Conservation (phyloP, 2,113 vertebrate species). For the Mormyrus iriodes region DNA sequence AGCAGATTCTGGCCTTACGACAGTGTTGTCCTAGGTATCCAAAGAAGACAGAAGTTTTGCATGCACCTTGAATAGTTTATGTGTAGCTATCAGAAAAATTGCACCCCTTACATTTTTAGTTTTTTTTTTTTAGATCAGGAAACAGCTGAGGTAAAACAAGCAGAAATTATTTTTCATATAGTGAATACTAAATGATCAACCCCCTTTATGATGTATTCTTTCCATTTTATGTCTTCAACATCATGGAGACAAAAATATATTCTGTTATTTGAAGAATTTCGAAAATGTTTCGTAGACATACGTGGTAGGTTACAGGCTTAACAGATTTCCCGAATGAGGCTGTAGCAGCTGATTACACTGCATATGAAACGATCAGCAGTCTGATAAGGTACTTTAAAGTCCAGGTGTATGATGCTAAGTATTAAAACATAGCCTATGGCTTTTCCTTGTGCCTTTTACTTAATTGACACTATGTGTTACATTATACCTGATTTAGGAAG, state of each 20-base stretch:
- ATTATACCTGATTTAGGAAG: slow-evolving; percentile 14
- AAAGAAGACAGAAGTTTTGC: neutral
- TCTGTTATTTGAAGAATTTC: neutral
- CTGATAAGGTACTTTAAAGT: neutral
- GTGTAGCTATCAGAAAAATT: neutral
- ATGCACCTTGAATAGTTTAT: neutral
- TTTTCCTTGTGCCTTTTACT: neutral
- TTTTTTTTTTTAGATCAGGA: neutral
- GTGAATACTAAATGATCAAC: neutral
- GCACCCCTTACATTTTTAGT: neutral
- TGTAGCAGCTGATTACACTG: neutral
- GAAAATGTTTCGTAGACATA: neutral
- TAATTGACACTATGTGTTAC: slow-evolving; percentile 18
- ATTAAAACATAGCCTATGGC: neutral
- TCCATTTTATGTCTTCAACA: neutral
- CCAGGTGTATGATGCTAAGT: neutral
- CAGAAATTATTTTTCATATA: neutral
- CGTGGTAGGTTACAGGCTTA: neutral
- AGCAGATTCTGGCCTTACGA: neutral
- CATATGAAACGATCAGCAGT: neutral
- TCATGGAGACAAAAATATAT: neutral
- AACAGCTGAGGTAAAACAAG: neutral
- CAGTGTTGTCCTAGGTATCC: neutral
- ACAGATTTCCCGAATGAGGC: neutral
- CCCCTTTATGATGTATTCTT: neutral